Base-by-base conservation (phyloP, 2,888 invertebrate genomes). In the Clistopyga incitator region DNA sequence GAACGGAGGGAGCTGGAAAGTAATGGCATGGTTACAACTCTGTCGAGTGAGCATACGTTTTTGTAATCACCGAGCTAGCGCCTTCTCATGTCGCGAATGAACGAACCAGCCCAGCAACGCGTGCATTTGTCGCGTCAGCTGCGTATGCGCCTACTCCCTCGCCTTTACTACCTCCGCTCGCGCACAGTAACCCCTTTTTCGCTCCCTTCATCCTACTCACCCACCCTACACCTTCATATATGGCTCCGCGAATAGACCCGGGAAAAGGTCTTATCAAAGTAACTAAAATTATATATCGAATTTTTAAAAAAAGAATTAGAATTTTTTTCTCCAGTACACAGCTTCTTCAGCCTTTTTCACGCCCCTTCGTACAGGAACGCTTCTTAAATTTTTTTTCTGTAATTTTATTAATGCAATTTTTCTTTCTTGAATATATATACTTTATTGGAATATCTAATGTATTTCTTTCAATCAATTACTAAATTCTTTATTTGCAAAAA, bases 91-190 rank as follows among this genome's bases (percentile, higher is more conserved):
- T 42, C 29, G 71, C 47, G 68, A 72, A 68, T 42, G 56, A 76
- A 64, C 61, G 34, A 74, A 54, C 23, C 76, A 85, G 59, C 83
- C 81, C 78, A 59, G 80, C 45, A 84, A 80, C 67, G 34, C 68
- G 50, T 81, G 85, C 80, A 82, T 86, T 84, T 80, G 70, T 54
- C 77, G 81, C 76, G 86, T 76, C 79, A 82, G 54, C 76, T 81
- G 79, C 82, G 68, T 82, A 47, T 61, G 42, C 72, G 6, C 77
- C 20, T 47, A 20, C 50, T 45, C 47, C n/a, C 15, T 42, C 65
- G 64, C 1, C 45, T 65, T 23, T 45, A 45, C 45, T 45, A 65
- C 74, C 65, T 64, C 45, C 67, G 52, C 50, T 4, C 18, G 47
- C 52, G 29, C 59, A n/a, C 67, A 25, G 68, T 70, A 82, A 82